Conservation (phyloP, 1,140 invertebrate species). For the Cherax destructor region DNA sequence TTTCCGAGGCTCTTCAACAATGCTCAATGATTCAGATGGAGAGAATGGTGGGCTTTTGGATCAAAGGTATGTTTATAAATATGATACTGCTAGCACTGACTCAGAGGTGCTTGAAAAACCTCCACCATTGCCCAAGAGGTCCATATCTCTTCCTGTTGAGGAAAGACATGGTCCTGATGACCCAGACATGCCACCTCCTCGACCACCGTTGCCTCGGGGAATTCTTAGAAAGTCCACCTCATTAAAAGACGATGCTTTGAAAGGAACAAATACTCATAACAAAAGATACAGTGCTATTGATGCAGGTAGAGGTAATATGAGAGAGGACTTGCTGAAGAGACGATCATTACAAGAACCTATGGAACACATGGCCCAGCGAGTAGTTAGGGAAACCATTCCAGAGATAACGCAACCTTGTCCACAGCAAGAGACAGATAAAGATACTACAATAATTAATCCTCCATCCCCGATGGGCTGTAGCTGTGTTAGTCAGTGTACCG, state of each 20-base stretch:
- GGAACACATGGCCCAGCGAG: conserved; percentile 61
- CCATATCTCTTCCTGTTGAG: conserved; percentile 80
- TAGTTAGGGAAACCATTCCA: conserved; percentile 50
- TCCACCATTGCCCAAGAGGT: conserved; percentile 80
- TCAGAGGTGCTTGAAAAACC: conserved; percentile 73
- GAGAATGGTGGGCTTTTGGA: conserved; percentile 78
- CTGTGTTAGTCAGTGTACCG: conserved; percentile 70
- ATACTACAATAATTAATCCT: conserved; percentile 16
- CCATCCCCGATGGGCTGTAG: conserved; percentile 67
- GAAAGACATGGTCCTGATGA: conserved; percentile 73
- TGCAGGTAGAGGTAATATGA: conserved; percentile 56
- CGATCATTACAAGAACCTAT: conserved; percentile 67
- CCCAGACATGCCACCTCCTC: conserved; percentile 79
- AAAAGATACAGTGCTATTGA: conserved; percentile 87
- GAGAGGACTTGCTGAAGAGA: conserved; percentile 67
- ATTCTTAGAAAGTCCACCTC: conserved; percentile 79
- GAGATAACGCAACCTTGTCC: conserved; percentile 18
- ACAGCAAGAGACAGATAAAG: conserved; percentile 53
- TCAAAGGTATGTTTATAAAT: conserved; percentile 87
- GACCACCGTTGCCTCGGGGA: conserved; percentile 83
- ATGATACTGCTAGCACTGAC: conserved; percentile 84
- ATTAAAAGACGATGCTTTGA: conserved; percentile 74
- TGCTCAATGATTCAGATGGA: conserved; percentile 82
- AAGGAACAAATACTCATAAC: conserved; percentile 75
- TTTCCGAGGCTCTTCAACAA: conserved; percentile 89